phyloP scores from a whole-genome alignment of 1,140 invertebrate genomes.

The Zaprionus ornatus region DNA sequence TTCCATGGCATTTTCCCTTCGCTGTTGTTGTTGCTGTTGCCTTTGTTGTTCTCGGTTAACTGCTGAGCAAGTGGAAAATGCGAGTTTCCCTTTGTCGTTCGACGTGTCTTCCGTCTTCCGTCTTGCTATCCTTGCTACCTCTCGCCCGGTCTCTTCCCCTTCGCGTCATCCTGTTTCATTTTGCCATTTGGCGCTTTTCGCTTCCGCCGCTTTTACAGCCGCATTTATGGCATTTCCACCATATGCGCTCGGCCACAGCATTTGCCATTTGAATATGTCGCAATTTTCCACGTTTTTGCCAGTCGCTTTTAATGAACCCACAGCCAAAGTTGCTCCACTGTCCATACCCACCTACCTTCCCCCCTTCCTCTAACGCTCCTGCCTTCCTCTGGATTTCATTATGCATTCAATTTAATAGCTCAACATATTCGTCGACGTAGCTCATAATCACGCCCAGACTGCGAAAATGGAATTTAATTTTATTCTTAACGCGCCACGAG shows the following conservation, averaged over 20 bases:
- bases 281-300: constrained; percentile 46
- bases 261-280: constrained; percentile 39
- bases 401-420: constrained; percentile 49
- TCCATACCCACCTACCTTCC: background rate
- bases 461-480: constrained; percentile 76
- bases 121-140: background rate
- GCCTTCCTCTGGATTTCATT: background rate
- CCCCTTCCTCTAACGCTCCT: background rate
- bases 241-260: constrained; percentile 20
- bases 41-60: constrained; percentile 24
- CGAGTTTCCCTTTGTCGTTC: constrained; percentile 58
- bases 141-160: background rate
- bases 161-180: constrained; percentile 25
- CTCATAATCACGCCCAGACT: constrained; percentile 59
- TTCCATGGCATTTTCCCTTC: constrained; percentile 28
- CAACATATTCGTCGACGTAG: constrained; percentile 30
- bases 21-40: constrained; percentile 14
- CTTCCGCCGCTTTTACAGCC: constrained; percentile 28
- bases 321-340: constrained; percentile 28
- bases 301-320: constrained; percentile 55
- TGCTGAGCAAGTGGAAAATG: constrained; percentile 70
- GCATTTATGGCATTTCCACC: constrained; percentile 29
- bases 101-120: constrained; percentile 46
- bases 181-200: constrained; percentile 31
- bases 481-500: constrained; percentile 30